Base-by-base conservation (phyloP, 2,113 vertebrate genomes). In the Bubo bubo region DNA sequence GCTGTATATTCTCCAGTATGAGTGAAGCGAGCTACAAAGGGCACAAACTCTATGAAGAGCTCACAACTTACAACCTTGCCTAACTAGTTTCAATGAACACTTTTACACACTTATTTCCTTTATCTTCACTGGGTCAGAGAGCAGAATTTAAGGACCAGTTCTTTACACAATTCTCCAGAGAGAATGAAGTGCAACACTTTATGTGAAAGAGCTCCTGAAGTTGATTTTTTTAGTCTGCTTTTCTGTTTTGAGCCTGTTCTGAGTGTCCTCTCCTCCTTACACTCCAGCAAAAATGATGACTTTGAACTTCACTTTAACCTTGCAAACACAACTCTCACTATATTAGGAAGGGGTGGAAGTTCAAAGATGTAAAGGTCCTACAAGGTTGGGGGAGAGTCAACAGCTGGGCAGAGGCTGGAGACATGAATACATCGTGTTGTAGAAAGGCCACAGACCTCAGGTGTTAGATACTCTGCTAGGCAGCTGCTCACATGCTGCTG, bases 391-490 rank as follows among this genome's bases (percentile, higher is more conserved):
- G 23, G 43, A 92, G 18, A 43, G 7, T 50, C 45, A 67, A 45
- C 41, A 75, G 43, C 39, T 62, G 34, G 23, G 45, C 52, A 82
- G 9, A 81, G 27, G 45, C 34, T 26, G 45, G n/a, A 71, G 15
- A 64, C 16, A 22, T 4, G 23, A 74, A 74, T 3, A 47, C 14
- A 60, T 26, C 76, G 71, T 5, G 7, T 7, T 43, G 35, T 0
- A 1, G 67, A 64, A 66, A 47, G 47, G 34, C 15, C 37, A 58
- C 8, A 79, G 19, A 37, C 12, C 27, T 74, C 6, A 12, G 23
- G n/a, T 0, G 0, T 14, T 47, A 62, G 28, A 27, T 26, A 49
- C 22, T 35, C 28, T 20, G 23, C 41, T 21, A 32, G 32, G 73
- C 60, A 93, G 73, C 66, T 52, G 82, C 62, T 73, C 21, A 15